Conservation (phyloP, 1,140 invertebrate species). For the Drosophila littoralis region DNA sequence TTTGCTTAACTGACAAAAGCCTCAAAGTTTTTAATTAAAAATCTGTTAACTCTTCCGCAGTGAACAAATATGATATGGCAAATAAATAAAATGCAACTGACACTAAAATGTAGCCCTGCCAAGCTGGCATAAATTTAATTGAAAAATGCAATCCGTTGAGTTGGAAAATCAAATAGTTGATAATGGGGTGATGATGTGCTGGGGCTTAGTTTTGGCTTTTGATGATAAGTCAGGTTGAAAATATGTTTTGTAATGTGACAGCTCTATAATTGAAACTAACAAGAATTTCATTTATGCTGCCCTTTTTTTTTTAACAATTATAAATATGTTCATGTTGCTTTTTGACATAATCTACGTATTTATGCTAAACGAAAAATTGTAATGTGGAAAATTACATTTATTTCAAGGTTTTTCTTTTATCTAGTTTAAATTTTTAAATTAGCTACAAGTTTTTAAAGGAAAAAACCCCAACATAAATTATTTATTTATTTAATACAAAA, state of each 20-base stretch:
- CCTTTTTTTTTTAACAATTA: neutral
- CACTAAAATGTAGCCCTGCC: conserved; percentile 10
- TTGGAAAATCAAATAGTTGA: conserved; percentile 18
- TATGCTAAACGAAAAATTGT: neutral
- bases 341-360: neutral
- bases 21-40: conserved; percentile 30
- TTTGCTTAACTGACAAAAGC: conserved; percentile 15
- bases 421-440: neutral
- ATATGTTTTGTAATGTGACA: neutral
- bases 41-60: conserved; percentile 21
- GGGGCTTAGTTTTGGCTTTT: neutral
- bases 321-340: neutral
- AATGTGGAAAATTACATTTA: neutral
- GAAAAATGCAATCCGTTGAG: conserved; percentile 19
- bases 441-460: neutral
- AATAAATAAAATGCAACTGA: conserved; percentile 21
- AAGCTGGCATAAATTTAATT: conserved; percentile 28
- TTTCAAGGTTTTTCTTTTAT: neutral
- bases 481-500: conserved; percentile 9
- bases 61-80: neutral
- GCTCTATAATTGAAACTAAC: neutral
- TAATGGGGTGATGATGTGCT: too few relatives aligned
- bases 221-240: neutral
- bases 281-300: neutral
- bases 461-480: conserved; percentile 1